Base-by-base conservation (phyloP, 2,113 vertebrate species). In the Gila orcuttii region DNA sequence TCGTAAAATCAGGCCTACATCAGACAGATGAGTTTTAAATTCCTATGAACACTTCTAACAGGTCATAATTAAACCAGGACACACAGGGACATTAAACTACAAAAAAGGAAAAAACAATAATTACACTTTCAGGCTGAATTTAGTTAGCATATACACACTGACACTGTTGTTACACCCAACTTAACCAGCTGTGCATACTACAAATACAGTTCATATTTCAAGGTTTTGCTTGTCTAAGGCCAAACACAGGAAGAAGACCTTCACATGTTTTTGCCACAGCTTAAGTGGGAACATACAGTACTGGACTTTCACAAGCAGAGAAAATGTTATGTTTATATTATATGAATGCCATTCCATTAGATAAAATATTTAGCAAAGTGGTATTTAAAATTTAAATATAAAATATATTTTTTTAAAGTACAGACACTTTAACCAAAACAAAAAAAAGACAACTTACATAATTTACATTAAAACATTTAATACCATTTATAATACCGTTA, bases 1-100 rank as follows among this genome's bases (percentile, higher is more conserved):
- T 94, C 92, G 91, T 89, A 87, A 93, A 86, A 84, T 81, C 21
- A 86, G 21, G 17, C 62, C 5, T 33, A 21, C 45, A 59, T 92
- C 88, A 83, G 85, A 79, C 23, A 42, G 83, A 93, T 90, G 87
- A 83, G 68, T 81, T 84, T 91, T 86, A 90, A 87, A 90, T 88
- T 87, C 86, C 87, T 86, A 50, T 19, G 21, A 69, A 69, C 66
- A 21, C 28, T 17, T 36, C 66, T 69, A 36, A 36, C 31, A 28
- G 42, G 74, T 47, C 73, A 17, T 55, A 79, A 73, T 66, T 83
- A 47, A 71, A 23, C 19, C 8, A 47, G 36, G 42, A 83, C 25
- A 0, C 57, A 42, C 13, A 13, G 68, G 7, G 45, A 13, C 25
- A 89, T 85, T 83, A 85, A 89, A 84, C 85, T 82, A 88, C 87